phyloP scores from a whole-genome alignment of 2,113 vertebrate genomes.

The Rhipidura dahli region DNA sequence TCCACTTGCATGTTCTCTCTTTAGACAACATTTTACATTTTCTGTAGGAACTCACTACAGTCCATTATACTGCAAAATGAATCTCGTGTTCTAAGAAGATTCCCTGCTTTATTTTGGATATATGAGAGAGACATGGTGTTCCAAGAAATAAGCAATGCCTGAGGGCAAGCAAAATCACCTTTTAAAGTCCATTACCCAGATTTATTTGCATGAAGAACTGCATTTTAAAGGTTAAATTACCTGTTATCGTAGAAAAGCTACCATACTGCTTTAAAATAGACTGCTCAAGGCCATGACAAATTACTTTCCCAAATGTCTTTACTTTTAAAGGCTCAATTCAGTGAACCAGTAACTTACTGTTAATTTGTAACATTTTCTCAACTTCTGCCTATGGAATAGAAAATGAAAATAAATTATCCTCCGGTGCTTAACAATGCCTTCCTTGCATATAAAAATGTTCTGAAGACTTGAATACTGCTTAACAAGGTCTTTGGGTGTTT shows the following conservation, averaged over 20 bases:
- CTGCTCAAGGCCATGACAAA: slow-evolving; percentile 2
- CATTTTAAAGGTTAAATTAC: slow-evolving; percentile 40
- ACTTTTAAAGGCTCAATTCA: slow-evolving; percentile 27
- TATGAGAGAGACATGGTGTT: not conserved
- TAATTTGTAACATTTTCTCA: slow-evolving; percentile 56
- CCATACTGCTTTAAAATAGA: not conserved
- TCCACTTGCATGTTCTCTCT: not conserved
- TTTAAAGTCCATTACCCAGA: not conserved
- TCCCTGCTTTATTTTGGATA: not conserved
- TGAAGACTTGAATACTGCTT: not conserved
- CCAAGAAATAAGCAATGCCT: not conserved
- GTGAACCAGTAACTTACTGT: slow-evolving; percentile 22
- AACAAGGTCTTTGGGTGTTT: not conserved
- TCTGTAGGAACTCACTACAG: not conserved
- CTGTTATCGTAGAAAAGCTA: not conserved
- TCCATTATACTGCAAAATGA: not conserved
- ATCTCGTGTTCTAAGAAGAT: not conserved
- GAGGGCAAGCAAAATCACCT: not conserved
- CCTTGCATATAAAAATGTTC: not conserved
- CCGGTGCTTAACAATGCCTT: not conserved
- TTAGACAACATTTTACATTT: not conserved
- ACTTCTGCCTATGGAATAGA: not conserved
- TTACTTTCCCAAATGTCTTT: slow-evolving; percentile 9
- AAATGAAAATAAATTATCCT: slow-evolving; percentile 53
- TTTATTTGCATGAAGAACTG: slow-evolving; percentile 22